Evolutionary conservation across 2,888 invertebrate species (phyloP).

Genomic region (Cantharis flavilabris): DNA sequence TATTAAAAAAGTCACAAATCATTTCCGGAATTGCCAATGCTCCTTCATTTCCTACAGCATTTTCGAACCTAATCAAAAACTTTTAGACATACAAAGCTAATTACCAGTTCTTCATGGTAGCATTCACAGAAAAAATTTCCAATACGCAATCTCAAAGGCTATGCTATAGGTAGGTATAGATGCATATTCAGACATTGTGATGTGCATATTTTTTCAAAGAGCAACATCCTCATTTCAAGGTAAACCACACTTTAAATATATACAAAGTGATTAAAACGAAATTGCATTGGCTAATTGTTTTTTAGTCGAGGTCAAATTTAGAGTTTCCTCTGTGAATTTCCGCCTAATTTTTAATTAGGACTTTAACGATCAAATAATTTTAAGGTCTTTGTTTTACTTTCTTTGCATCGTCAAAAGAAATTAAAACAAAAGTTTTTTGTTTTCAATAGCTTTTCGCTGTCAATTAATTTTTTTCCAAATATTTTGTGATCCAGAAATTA

Average conservation of each 20-base stretch:
- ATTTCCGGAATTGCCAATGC: not conserved
- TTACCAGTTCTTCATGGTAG: not conserved
- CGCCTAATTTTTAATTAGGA: not conserved
- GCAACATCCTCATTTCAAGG: not conserved
- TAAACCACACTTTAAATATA: not conserved
- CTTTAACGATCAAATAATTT: not conserved
- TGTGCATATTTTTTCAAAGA: conserved; percentile 1
- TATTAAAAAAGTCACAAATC: conserved; percentile 1
- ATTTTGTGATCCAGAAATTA: too few species aligned
- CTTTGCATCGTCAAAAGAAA: not conserved
- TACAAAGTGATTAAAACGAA: not conserved
- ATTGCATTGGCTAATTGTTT: conserved; percentile 1
- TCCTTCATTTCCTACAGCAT: not conserved
- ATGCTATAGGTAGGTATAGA: not conserved
- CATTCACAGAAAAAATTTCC: not conserved
- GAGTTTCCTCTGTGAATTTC: not conserved
- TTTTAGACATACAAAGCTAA: not conserved
- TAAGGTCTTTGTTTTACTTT: not conserved
- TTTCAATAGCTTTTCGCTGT: too few species aligned
- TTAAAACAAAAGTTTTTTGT: not conserved
- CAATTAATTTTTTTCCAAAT: too few species aligned
- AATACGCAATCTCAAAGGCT: not conserved
- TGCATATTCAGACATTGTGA: not conserved
- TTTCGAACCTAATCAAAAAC: not conserved
- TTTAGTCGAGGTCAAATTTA: not conserved